Evolutionary conservation across 2,797 vertebrate genomes (phyloP).

Genomic region (Coranthus polyacanthus): DNA sequence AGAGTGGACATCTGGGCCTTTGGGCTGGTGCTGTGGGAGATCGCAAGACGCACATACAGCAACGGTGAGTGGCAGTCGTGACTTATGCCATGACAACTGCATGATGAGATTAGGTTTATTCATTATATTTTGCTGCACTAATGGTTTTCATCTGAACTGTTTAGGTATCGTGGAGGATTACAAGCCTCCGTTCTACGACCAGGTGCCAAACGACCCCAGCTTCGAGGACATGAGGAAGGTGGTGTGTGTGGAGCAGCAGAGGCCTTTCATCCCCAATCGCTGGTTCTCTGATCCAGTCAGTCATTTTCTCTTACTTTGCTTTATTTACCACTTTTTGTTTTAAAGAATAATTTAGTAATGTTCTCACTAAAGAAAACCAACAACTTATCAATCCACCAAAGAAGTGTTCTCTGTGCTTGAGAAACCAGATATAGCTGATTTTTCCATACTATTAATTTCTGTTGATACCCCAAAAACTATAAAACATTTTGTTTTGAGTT

Average conservation of each 20-base stretch:
- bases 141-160: neutral
- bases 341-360: too few species aligned
- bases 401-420: too few species aligned
- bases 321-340: neutral
- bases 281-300: conserved; percentile 90
- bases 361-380: too few species aligned
- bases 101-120: neutral
- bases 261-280: conserved; percentile 88
- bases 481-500: too few species aligned
- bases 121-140: neutral
- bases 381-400: too few species aligned
- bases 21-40: conserved; percentile 89
- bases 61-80: conserved; percentile 88
- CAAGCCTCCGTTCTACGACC: conserved; percentile 89
- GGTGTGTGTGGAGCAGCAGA: conserved; percentile 89
- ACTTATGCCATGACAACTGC: too few species aligned
- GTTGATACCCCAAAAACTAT: too few species aligned
- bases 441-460: too few species aligned
- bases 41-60: conserved; percentile 87
- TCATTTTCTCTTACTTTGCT: neutral
- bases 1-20: conserved; percentile 90
- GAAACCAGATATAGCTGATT: too few species aligned
- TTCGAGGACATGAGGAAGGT: conserved; percentile 91
- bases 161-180: conserved; percentile 89
- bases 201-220: conserved; percentile 88